These are phyloP conservation scores for Spodoptera littoralis DNA, from an alignment of 2,888 invertebrate species.

Conservation along the genomic window DNA sequence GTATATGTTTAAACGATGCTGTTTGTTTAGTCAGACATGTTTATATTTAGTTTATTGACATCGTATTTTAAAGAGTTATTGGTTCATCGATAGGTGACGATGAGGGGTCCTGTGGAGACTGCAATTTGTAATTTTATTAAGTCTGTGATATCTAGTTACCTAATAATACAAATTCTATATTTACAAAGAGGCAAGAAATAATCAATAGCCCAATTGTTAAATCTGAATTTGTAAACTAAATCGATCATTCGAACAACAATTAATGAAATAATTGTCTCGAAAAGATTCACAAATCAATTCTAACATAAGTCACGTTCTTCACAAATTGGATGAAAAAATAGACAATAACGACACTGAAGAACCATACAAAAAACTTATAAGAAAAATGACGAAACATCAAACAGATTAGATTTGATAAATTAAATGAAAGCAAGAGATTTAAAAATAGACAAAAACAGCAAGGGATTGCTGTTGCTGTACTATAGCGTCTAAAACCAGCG, in stretches of 20 bases:
- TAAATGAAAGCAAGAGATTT: constrained; percentile 12
- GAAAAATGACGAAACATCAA: constrained; percentile 21
- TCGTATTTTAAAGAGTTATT: not conserved
- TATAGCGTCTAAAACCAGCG: constrained; percentile 1
- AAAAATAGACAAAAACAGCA: constrained; percentile 8
- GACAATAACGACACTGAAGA: constrained; percentile 16
- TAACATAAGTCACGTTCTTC: constrained; percentile 10
- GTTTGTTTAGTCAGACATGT: constrained; percentile 21
- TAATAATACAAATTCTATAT: too few relatives aligned
- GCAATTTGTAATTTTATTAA: too few relatives aligned
- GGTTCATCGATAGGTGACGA: not conserved
- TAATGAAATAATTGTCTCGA: too few relatives aligned
- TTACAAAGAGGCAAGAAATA: too few relatives aligned
- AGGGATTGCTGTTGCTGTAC: not conserved
- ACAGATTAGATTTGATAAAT: constrained; percentile 16
- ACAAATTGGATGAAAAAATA: constrained; percentile 28
- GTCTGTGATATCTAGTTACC: too few relatives aligned
- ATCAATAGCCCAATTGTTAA: too few relatives aligned
- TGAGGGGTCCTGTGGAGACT: too few relatives aligned
- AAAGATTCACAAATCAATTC: constrained; percentile 6
- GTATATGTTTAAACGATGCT: constrained; percentile 32
- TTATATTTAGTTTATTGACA: constrained; percentile 26
- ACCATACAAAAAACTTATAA: constrained; percentile 9
- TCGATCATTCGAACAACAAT: too few relatives aligned
- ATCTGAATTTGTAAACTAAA: too few relatives aligned